Percentiles rank a stretch among this genome's conserved stretches.
Conservation (phyloP, 2,113 vertebrate genomes). For the Pelecanoides urinatrix region DNA sequence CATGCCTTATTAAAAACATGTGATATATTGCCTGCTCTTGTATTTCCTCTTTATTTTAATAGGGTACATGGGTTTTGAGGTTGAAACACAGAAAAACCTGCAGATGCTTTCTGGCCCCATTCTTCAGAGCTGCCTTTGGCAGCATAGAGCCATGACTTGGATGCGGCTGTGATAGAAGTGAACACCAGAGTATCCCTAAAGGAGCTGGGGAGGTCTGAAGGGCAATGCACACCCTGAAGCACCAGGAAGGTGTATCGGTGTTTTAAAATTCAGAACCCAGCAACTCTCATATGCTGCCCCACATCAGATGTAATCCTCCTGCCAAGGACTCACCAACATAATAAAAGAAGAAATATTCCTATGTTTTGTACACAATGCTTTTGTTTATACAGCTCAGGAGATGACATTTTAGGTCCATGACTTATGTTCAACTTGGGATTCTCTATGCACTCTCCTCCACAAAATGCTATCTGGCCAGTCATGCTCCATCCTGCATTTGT, state of each 20-base stretch:
- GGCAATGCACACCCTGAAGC: not conserved
- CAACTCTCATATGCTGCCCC: not conserved
- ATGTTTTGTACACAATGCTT: not conserved
- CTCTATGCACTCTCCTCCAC: not conserved
- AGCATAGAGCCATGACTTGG: not conserved
- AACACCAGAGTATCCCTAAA: not conserved
- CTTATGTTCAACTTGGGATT: not conserved
- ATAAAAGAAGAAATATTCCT: not conserved
- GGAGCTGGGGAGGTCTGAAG: not conserved
- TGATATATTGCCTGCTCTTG: not conserved
- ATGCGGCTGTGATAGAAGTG: not conserved
- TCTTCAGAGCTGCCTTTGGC: not conserved
- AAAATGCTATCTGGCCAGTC: not conserved
- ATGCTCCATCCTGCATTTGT: not conserved
- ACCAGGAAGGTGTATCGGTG: fast-evolving
- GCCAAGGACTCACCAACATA: not conserved
- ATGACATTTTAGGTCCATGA: not conserved
- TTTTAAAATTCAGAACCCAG: not conserved
- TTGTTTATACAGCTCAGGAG: not conserved
- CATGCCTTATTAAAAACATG: not conserved
- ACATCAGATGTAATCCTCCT: not conserved
- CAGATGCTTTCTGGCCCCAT: not conserved
- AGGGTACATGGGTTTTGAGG: not conserved
- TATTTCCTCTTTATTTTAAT: not conserved
- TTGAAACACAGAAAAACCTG: not conserved